Conservation (phyloP, 2,888 invertebrate genomes). For the Limulus polyphemus region DNA sequence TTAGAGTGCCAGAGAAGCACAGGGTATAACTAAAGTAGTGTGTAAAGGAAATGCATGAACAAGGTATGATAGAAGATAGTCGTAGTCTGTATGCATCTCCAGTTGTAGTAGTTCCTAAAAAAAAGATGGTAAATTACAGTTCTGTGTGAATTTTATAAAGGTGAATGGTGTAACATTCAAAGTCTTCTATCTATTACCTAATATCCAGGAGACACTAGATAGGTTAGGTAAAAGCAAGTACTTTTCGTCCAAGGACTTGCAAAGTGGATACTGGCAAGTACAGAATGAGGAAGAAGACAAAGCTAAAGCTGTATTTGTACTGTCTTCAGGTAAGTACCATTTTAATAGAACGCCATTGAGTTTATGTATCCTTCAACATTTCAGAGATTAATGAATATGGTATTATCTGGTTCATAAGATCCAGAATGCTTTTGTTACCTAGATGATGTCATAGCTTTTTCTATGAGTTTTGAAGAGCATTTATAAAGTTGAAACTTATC, state of each 20-base stretch:
- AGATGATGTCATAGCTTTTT: constrained; percentile 6
- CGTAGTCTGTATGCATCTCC: no score
- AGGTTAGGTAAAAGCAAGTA: neutral
- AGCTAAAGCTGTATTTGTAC: constrained; percentile 20
- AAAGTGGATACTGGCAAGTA: constrained; percentile 6
- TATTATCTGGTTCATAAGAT: neutral
- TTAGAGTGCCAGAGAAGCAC: no score
- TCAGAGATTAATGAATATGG: neutral
- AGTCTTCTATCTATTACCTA: neutral
- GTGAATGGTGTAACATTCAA: neutral
- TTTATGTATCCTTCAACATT: neutral
- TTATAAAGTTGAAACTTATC: neutral
- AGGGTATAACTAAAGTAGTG: no score
- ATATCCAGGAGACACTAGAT: neutral
- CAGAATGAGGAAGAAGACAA: neutral
- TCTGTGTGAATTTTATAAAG: neutral
- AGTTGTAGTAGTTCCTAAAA: neutral
- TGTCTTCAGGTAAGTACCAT: constrained; percentile 10
- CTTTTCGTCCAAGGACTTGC: constrained; percentile 1
- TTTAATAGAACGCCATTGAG: neutral
- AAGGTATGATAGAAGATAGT: no score
- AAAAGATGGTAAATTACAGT: neutral
- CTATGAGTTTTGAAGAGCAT: constrained; percentile 1
- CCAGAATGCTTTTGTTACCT: neutral
- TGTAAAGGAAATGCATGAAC: no score